These are phyloP conservation scores for Castor canadensis DNA, from an alignment of 2,113 vertebrate genomes.

Conservation along the genomic window DNA sequence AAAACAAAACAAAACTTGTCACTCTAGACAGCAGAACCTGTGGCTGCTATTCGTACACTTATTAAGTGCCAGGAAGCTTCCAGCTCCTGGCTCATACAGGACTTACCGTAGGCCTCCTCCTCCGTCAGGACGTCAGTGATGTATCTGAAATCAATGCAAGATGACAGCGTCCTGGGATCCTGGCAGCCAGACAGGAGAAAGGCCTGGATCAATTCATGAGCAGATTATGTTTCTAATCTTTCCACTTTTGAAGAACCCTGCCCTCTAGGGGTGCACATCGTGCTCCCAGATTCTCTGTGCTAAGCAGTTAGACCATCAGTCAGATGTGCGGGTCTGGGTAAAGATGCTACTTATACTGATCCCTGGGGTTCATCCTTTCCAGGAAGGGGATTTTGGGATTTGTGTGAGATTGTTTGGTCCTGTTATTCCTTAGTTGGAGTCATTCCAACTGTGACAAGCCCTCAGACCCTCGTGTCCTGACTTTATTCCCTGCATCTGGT, in stretches of 20 bases:
- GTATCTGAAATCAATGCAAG: constrained; percentile 90
- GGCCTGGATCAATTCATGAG: neutral
- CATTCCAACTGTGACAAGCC: neutral
- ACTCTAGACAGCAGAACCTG: neutral
- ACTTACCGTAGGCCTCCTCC: constrained; percentile 86
- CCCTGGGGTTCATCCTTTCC: neutral
- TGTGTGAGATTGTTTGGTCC: neutral
- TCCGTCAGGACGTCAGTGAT: constrained; percentile 88
- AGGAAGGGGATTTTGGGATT: neutral
- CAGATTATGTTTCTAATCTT: neutral
- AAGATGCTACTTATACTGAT: neutral
- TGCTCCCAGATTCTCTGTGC: too few relatives aligned
- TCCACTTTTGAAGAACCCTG: too few relatives aligned
- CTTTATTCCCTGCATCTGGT: rapidly evolving
- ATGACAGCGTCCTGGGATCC: constrained; percentile 84
- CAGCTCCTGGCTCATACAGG: neutral
- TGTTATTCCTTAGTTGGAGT: neutral
- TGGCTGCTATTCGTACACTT: neutral
- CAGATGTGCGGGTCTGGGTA: too few relatives aligned
- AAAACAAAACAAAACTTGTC: neutral
- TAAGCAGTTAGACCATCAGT: too few relatives aligned
- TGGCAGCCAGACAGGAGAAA: constrained; percentile 55
- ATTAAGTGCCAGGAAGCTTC: too few relatives aligned
- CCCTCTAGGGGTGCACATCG: too few relatives aligned
- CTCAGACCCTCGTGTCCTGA: neutral